phyloP scores from a whole-genome alignment of 2,888 invertebrate genomes.

The Schrankia costaestrigalis region DNA sequence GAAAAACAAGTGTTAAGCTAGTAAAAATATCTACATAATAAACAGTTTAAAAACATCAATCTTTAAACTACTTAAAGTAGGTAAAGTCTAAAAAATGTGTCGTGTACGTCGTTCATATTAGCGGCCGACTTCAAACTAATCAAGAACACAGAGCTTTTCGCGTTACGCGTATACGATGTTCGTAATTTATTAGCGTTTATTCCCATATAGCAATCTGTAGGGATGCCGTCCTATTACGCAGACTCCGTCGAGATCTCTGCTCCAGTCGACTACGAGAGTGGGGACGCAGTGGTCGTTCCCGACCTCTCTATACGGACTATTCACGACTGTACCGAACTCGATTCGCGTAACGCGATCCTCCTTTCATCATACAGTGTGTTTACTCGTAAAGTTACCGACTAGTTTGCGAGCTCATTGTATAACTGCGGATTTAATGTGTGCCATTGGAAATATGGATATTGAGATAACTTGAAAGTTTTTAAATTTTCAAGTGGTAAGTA shows the following conservation, averaged over 20 bases:
- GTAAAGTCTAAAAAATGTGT: too few relatives aligned
- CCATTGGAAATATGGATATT: conserved; percentile 52
- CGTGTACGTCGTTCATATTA: conserved; percentile 20
- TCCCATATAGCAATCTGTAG: conserved; percentile 78
- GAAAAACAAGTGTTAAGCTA: too few relatives aligned
- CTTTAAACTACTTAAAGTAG: too few relatives aligned
- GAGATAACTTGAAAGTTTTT: conserved; percentile 48
- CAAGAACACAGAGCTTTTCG: conserved; percentile 68
- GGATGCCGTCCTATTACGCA: conserved; percentile 78
- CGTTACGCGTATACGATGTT: conserved; percentile 73
- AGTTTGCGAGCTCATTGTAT: conserved; percentile 36
- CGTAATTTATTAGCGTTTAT: conserved; percentile 80
- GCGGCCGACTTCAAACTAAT: conserved; percentile 77
- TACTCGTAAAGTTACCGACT: conserved; percentile 43
- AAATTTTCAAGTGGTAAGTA: conserved; percentile 50
- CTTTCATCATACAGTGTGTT: conserved; percentile 44
- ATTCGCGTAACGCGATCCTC: conserved; percentile 39
- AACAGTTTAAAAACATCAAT: too few relatives aligned
- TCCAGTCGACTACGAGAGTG: conserved; percentile 71
- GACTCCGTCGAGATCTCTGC: conserved; percentile 75
- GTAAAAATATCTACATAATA: too few relatives aligned
- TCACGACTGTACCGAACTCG: conserved; percentile 44
- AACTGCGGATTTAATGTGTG: conserved; percentile 46
- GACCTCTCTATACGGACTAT: conserved; percentile 29
- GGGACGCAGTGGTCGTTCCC: conserved; percentile 61